Evolutionary conservation across 1,140 invertebrate genomes (phyloP).

Genomic region (Rhysida immarginata): DNA sequence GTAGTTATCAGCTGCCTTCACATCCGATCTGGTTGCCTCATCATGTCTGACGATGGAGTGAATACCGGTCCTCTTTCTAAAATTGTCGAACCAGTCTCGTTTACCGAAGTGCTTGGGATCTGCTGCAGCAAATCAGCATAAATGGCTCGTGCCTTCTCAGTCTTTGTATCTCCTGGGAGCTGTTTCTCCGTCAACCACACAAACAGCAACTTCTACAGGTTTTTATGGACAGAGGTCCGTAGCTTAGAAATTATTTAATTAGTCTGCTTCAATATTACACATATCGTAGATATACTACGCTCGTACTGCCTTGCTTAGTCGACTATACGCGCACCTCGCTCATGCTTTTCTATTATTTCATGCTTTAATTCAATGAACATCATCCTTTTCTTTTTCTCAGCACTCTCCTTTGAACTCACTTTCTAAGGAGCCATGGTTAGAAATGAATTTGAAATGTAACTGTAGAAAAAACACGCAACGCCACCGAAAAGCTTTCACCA

Average conservation of each 20-base stretch:
- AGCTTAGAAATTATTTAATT: neutral
- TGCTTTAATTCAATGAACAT: conserved; percentile 5
- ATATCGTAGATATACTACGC: neutral
- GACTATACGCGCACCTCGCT: neutral
- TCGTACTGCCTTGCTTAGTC: conserved; percentile 3
- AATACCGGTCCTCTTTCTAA: conserved; percentile 10
- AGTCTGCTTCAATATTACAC: conserved; percentile 5
- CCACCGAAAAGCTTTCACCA: neutral
- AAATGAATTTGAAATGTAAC: neutral
- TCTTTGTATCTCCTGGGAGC: neutral
- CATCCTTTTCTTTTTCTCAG: neutral
- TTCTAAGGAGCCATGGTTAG: neutral
- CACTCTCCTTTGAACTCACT: neutral
- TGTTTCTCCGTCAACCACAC: conserved; percentile 42
- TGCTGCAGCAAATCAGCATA: neutral
- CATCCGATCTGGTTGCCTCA: conserved; percentile 11
- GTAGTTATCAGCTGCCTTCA: conserved; percentile 7
- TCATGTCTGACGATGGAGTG: conserved; percentile 12
- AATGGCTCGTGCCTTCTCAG: neutral
- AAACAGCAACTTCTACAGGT: conserved; percentile 55
- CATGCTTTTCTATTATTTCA: conserved; percentile 8
- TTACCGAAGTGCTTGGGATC: conserved; percentile 4
- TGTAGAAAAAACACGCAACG: neutral
- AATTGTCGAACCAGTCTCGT: conserved; percentile 8
- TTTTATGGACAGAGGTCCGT: conserved; percentile 34